Evolutionary conservation across 2,888 invertebrate species (phyloP).

Genomic region (Rotaria macrura): DNA sequence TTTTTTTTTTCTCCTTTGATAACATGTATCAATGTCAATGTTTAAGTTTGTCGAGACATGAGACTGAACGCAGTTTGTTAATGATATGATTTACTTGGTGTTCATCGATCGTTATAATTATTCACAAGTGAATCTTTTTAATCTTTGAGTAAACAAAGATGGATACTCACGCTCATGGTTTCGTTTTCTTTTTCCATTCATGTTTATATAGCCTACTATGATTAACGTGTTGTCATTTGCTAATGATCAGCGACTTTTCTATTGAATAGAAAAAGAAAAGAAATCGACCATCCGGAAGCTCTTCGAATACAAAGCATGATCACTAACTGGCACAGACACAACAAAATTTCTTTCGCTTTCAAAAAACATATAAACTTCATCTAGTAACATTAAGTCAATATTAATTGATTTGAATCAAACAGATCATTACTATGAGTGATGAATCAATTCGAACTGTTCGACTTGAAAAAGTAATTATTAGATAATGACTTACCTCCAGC

Average conservation of each 20-base stretch:
- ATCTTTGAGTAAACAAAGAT: neutral
- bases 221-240: neutral
- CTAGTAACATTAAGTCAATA: neutral
- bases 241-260: conserved; percentile 11
- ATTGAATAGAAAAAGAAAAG: neutral
- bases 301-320: neutral
- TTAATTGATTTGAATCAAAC: neutral
- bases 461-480: no score
- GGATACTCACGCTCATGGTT: neutral
- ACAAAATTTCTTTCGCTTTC: neutral
- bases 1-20: neutral
- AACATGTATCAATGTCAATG: neutral
- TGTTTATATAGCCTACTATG: neutral
- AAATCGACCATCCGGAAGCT: neutral
- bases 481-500: conserved; percentile 66
- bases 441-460: no score
- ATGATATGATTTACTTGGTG: neutral
- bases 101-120: neutral
- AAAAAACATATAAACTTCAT: neutral
- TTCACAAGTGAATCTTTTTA: conserved; percentile 7
- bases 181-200: neutral
- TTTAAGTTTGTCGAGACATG: neutral
- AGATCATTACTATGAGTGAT: no score
- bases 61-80: neutral
- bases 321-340: neutral